A percentile compares a stretch with the other conserved stretches of the same genome.
phyloP scores from a whole-genome alignment of 2,888 invertebrate species.

The Diaprepes abbreviatus region DNA sequence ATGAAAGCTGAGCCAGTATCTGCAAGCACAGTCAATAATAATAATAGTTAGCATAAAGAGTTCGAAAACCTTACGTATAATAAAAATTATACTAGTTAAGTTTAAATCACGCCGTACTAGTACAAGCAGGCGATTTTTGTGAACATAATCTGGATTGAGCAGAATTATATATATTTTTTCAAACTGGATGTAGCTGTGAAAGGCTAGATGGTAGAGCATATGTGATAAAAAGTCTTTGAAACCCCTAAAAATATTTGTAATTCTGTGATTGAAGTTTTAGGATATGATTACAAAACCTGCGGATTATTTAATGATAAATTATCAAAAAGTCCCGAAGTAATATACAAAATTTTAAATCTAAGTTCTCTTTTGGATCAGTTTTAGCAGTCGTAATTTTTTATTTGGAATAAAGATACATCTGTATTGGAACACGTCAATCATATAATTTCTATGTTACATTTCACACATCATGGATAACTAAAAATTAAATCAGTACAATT shows the following conservation, averaged over 20 bases:
- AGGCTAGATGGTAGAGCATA: too few relatives aligned
- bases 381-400: too few relatives aligned
- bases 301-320: too few relatives aligned
- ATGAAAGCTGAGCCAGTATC: slow-evolving; percentile 15
- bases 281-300: too few relatives aligned
- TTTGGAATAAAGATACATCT: too few relatives aligned
- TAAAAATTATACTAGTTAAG: not conserved
- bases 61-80: not conserved
- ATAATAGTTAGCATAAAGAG: slow-evolving; percentile 19
- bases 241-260: not conserved
- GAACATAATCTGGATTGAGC: not conserved
- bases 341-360: not conserved
- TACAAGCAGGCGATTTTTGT: slow-evolving; percentile 2
- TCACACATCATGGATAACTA: too few relatives aligned
- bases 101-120: not conserved
- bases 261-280: not conserved
- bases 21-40: slow-evolving; percentile 6
- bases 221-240: too few relatives aligned
- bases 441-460: too few relatives aligned
- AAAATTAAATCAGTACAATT: too few relatives aligned
- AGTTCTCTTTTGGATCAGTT: not conserved
- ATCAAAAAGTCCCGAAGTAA: too few relatives aligned
- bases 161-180: not conserved
- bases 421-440: too few relatives aligned
- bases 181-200: not conserved